A percentile compares a stretch with the other conserved stretches of the same genome.
phyloP scores from a whole-genome alignment of 1,140 invertebrate species.

The Hormaphis cornu region DNA sequence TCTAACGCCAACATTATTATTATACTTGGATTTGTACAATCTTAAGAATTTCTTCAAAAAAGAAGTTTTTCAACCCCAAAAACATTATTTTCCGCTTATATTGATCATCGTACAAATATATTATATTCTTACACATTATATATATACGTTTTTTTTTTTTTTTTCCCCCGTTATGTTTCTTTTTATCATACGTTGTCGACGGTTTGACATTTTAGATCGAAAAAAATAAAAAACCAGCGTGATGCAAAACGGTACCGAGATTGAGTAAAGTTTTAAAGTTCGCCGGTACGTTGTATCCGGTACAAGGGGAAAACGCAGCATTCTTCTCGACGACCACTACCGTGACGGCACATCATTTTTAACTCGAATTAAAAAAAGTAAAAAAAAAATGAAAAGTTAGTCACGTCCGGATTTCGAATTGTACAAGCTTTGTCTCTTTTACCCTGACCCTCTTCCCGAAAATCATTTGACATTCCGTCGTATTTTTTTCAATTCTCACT shows the following conservation, averaged over 20 bases:
- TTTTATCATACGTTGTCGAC: not conserved
- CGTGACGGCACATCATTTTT: constrained; percentile 24
- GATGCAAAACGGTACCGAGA: not conserved
- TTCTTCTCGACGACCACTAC: not conserved
- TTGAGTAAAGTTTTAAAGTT: constrained; percentile 22
- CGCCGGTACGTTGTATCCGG: constrained; percentile 9
- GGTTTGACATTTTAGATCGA: not conserved
- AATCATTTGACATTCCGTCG: not conserved
- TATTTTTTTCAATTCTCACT: constrained; percentile 9
- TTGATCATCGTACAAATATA: not conserved
- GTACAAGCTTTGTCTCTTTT: constrained; percentile 23
- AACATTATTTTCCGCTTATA: too few relatives aligned
- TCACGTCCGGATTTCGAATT: constrained; percentile 25
- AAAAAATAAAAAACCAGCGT: not conserved
- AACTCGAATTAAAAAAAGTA: constrained; percentile 25
- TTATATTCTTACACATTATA: too few relatives aligned
- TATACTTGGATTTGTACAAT: too few relatives aligned
- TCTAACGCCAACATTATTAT: too few relatives aligned
- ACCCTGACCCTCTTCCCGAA: not conserved
- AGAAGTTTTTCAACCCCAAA: too few relatives aligned
- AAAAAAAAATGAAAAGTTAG: constrained; percentile 25
- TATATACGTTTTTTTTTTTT: not conserved
- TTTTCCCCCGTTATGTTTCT: too few relatives aligned
- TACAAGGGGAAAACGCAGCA: constrained; percentile 11
- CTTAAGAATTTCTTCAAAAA: too few relatives aligned